Conservation (phyloP, 2,113 vertebrate genomes). For the Trogon melanurus region DNA sequence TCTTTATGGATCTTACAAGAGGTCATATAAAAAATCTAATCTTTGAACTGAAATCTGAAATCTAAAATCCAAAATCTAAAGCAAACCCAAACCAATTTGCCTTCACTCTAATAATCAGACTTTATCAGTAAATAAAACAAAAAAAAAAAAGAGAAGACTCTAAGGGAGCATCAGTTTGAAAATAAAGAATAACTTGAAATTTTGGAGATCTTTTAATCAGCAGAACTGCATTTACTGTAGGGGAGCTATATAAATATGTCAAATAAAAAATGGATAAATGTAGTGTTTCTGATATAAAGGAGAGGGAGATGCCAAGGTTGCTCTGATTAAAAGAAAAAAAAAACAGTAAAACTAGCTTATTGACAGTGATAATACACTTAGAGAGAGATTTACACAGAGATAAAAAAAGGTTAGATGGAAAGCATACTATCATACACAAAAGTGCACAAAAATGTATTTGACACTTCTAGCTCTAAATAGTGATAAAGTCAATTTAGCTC, state of each 20-base stretch:
- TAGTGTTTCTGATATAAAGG: neutral
- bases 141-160: neutral
- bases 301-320: neutral
- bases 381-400: neutral
- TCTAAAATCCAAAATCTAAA: neutral
- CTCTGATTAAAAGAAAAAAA: neutral
- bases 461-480: neutral
- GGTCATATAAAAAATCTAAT: rapidly evolving
- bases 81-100: neutral
- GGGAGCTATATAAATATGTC: neutral
- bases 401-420: neutral
- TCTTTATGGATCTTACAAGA: neutral
- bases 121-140: neutral
- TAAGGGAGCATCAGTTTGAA: neutral
- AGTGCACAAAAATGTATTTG: neutral
- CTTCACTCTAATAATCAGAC: neutral
- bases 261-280: neutral
- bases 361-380: neutral
- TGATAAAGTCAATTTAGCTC: neutral
- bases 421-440: neutral
- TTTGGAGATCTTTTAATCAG: neutral
- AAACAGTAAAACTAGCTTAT: neutral
- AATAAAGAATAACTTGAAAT: neutral
- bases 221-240: neutral
- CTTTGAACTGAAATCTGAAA: neutral